phyloP scores from a whole-genome alignment of 37 sponge, comb jelly and placozoan genomes.

The Theonella swinhoei region DNA sequence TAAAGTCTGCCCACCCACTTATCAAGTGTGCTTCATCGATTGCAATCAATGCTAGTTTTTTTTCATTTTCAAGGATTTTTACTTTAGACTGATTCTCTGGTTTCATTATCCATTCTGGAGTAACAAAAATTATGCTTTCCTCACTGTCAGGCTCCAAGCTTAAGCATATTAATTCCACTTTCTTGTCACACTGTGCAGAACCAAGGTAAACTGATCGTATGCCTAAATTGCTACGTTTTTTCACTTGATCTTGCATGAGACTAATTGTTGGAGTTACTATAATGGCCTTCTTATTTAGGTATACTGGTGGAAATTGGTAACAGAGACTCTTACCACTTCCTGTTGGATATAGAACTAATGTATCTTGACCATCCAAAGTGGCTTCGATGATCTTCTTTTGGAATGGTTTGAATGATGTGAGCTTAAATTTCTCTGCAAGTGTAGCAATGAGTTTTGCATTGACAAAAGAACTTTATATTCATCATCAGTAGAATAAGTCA shows the following conservation, averaged over 20 bases:
- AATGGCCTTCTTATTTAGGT: constrained; percentile 5
- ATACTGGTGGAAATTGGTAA: constrained; percentile 13
- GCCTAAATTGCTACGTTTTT: neutral
- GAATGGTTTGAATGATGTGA: too few relatives aligned
- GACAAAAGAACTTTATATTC: too few relatives aligned
- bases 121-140: too few relatives aligned
- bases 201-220: neutral
- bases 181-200: neutral
- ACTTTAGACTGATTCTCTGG: neutral
- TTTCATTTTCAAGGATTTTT: neutral
- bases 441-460: too few relatives aligned
- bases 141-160: neutral
- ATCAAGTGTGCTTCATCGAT: constrained; percentile 21
- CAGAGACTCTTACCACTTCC: constrained; percentile 17
- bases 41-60: constrained; percentile 9
- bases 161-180: neutral
- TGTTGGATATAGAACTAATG: constrained; percentile 5
- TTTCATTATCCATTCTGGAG: neutral
- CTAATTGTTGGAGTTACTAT: constrained; percentile 13
- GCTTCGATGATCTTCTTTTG: too few relatives aligned
- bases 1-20: neutral
- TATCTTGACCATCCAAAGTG: neutral
- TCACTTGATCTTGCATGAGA: constrained; percentile 9
- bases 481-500: too few relatives aligned
- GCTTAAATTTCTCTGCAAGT: too few relatives aligned